These are phyloP conservation scores for Leucophenga maculata DNA, from an alignment of 2,888 invertebrate genomes.

Conservation along the genomic window DNA sequence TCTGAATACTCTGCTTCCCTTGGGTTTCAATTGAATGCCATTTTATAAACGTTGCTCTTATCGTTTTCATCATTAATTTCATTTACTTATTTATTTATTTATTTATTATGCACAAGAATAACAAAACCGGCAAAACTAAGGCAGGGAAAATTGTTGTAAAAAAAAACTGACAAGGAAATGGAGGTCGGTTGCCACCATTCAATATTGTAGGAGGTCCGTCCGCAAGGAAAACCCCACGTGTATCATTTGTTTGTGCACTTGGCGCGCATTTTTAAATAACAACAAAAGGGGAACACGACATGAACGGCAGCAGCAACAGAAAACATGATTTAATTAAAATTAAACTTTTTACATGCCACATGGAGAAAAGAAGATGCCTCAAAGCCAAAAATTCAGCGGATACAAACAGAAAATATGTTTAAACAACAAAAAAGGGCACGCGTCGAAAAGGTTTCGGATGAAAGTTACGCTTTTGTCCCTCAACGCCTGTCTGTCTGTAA, in stretches of 20 bases:
- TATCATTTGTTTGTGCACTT: constrained; percentile 53
- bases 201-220: too few species aligned
- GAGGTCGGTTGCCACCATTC: too few species aligned
- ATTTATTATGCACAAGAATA: constrained; percentile 20
- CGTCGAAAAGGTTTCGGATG: constrained; percentile 9
- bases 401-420: background rate
- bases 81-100: constrained; percentile 31
- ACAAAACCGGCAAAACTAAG: background rate
- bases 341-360: constrained; percentile 47
- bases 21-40: background rate
- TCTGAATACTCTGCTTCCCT: background rate
- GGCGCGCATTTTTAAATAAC: constrained; percentile 13
- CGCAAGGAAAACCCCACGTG: constrained; percentile 52
- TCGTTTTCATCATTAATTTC: constrained; percentile 34
- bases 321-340: constrained; percentile 64
- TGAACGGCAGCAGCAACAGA: constrained; percentile 11
- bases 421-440: background rate
- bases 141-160: background rate
- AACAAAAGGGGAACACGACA: constrained; percentile 22
- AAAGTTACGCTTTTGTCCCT: too few species aligned
- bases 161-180: background rate
- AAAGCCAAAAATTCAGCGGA: background rate
- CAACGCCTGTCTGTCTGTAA: too few species aligned
- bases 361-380: too few species aligned
- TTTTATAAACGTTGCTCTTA: constrained; percentile 23